phyloP scores from a whole-genome alignment of 2,113 vertebrate species.

The Oreochromis aureus region DNA sequence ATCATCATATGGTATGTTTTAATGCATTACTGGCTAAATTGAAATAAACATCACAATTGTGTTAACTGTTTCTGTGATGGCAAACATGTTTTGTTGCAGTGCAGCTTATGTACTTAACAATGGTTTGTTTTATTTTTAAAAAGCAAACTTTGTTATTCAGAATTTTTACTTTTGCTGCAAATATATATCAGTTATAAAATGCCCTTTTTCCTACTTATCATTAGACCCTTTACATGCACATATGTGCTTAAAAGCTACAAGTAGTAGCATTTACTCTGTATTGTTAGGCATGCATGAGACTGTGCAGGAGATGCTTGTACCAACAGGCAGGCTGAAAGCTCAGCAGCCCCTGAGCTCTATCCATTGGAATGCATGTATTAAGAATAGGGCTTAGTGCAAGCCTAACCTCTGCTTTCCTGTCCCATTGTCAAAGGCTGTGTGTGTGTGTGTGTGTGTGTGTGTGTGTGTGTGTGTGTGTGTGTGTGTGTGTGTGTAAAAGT shows the following conservation, averaged over 20 bases:
- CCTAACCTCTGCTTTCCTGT: slow-evolving; percentile 58
- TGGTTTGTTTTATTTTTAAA: background rate
- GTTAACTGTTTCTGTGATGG: background rate
- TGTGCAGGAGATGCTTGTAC: slow-evolving; percentile 56
- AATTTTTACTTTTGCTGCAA: background rate
- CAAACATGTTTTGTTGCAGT: background rate
- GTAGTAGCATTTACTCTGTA: background rate
- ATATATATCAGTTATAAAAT: background rate
- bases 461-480: background rate
- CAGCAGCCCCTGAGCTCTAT: slow-evolving; percentile 42
- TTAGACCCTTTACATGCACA: background rate
- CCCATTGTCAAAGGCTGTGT: slow-evolving; percentile 48
- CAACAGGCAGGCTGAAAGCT: slow-evolving; percentile 54
- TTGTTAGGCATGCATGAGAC: slow-evolving; percentile 23
- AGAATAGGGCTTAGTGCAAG: slow-evolving; percentile 62
- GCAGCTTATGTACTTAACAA: background rate
- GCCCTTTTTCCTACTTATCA: background rate
- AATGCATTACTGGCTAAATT: background rate
- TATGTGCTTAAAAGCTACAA: background rate
- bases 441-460: background rate
- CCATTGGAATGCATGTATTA: slow-evolving; percentile 67
- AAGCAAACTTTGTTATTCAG: background rate
- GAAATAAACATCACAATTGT: background rate
- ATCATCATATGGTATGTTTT: background rate
- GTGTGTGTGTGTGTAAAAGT: slow-evolving; percentile 47